phyloP scores from a whole-genome alignment of 2,113 vertebrate genomes.

The Malurus alboscapulatus region DNA sequence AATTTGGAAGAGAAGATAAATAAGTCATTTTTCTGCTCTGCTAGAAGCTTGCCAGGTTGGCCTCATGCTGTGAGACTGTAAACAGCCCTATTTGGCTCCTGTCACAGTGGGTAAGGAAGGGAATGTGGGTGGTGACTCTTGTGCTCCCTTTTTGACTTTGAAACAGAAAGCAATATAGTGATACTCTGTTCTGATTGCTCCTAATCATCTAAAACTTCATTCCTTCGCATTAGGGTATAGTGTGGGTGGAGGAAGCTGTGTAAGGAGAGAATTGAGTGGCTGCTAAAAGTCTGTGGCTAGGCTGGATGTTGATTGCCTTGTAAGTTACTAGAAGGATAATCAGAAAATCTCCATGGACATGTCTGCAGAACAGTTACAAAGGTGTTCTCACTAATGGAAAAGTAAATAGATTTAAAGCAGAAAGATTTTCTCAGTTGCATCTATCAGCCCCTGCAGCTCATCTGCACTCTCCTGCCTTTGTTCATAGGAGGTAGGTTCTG shows the following conservation, averaged over 20 bases:
- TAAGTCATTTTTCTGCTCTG: not conserved
- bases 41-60: not conserved
- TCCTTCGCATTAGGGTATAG: not conserved
- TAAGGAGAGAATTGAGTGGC: not conserved
- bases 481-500: accelerated
- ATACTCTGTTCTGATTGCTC: not conserved
- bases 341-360: not conserved
- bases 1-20: not conserved
- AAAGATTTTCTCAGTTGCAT: not conserved
- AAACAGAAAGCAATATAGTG: not conserved
- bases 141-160: not conserved
- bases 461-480: not conserved
- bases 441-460: not conserved
- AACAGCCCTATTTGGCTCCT: not conserved
- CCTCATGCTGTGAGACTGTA: not conserved
- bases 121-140: not conserved
- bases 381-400: not conserved
- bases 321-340: not conserved
- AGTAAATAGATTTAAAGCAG: not conserved
- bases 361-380: not conserved
- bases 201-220: not conserved
- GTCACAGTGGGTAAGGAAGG: not conserved
- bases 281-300: not conserved
- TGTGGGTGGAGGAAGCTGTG: not conserved
- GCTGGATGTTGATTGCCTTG: not conserved